A percentile compares a stretch with the other conserved stretches of the same genome.
These are phyloP conservation scores for Temnothorax ravouxi DNA, from an alignment of 2,888 invertebrate genomes.

Conservation along the genomic window DNA sequence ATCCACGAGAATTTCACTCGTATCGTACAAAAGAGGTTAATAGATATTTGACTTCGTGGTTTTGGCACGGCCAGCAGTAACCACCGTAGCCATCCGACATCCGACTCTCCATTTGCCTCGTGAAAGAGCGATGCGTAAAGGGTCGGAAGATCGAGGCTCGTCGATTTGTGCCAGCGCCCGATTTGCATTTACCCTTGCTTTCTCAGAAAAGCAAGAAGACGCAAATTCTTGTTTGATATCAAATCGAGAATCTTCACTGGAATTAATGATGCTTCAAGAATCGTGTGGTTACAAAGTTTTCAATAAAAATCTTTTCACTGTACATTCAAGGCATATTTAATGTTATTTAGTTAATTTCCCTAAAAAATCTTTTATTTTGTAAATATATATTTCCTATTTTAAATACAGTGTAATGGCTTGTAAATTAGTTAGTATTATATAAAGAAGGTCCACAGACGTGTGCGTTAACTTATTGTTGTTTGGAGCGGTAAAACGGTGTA, in stretches of 20 bases:
- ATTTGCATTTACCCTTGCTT: constrained; percentile 58
- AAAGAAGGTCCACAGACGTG: not conserved
- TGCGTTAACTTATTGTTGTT: constrained; percentile 31
- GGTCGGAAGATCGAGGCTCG: constrained; percentile 61
- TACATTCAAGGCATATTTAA: not conserved
- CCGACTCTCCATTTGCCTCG: constrained; percentile 56
- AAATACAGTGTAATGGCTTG: not conserved
- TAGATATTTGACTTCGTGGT: constrained; percentile 69
- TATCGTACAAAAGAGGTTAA: constrained; percentile 62
- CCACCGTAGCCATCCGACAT: constrained; percentile 55
- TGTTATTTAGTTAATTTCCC: not conserved
- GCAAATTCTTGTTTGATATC: not conserved
- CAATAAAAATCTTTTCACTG: not conserved
- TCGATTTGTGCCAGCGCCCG: constrained; percentile 42
- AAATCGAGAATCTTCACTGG: not conserved
- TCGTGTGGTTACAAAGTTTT: not conserved
- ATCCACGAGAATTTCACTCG: constrained; percentile 26
- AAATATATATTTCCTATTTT: not conserved
- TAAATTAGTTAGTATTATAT: not conserved
- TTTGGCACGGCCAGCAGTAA: constrained; percentile 61
- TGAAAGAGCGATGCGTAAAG: constrained; percentile 63
- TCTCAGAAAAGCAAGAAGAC: constrained; percentile 9
- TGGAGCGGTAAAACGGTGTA: not conserved
- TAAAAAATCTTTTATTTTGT: not conserved
- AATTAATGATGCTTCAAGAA: not conserved